Evolutionary conservation across 2,113 vertebrate genomes (phyloP), one percentile per base, ranked within the genome.

Genomic region (Apistogramma diplotaenia): DNA sequence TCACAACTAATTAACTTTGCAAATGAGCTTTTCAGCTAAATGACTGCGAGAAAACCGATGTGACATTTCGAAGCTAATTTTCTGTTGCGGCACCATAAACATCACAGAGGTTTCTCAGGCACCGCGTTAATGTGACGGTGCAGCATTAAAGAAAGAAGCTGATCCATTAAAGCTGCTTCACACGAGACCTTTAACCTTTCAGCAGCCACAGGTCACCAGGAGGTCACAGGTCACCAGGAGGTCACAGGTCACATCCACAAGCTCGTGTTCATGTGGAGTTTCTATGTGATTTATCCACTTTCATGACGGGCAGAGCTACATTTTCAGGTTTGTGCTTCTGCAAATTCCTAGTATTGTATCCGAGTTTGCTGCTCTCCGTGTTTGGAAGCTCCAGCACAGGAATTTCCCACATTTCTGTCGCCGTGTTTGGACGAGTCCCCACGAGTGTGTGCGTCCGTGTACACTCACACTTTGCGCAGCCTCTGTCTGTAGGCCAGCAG

Each of bases 401-500:
- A 0, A 27, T 21, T 65, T 65, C 37, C 15, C 13, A 16, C 7
- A 8, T 18, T 49, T 8, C 7, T 2, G 0, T 27, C 62, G 18
- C 43, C 29, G 31, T 61, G 10, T 59, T 29, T 29, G 10, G 5
- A 67, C 40, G 23, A 59, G 58, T n/a, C n/a, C n/a, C n/a, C 37
- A 21, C 10, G 25, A 55, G 18, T 56, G 15, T n/a, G 18, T 31
- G 8, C 6, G 4, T 46, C 10, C 19, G 3, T 16, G n/a, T 21
- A 11, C 12, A 87, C 88, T 94, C 78, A 96, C 94, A 95, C 96
- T 97, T 95, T 98, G 92, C 94, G 94, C 1, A 95, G 92, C 92
- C 97, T 96, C 86, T 95, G 96, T 79, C 97, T 94, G 94, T 97
- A 99, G 88, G 98, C 95, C 76, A 99, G 94, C 78, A 99, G 95